Evolutionary conservation across 92 coral and sea anemone species (phyloP).

Genomic region (Bergia sp.): DNA sequence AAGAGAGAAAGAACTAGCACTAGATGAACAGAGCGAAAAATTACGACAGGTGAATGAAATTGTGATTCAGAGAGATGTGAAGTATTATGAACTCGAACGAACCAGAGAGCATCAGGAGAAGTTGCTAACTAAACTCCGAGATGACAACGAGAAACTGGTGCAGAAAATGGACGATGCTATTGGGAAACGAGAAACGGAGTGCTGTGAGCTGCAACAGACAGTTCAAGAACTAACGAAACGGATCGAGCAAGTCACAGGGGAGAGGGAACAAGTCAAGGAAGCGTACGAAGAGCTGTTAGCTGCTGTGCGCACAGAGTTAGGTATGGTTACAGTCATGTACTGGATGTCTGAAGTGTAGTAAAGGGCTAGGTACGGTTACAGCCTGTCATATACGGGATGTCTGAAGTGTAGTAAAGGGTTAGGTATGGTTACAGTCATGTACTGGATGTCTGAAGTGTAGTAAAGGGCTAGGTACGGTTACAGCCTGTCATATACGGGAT

Average conservation of each 20-base stretch:
- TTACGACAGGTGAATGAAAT: not conserved
- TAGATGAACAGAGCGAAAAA: not conserved
- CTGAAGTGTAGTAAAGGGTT: conserved; percentile 27
- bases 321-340: conserved; percentile 32
- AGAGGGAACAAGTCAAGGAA: conserved; percentile 58
- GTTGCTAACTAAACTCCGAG: not conserved
- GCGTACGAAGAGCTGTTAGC: conserved; percentile 74
- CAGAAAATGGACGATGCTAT: conserved; percentile 52
- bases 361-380: not conserved
- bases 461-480: too few species aligned
- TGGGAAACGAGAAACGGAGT: conserved; percentile 30
- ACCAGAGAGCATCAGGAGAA: not conserved
- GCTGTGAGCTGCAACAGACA: conserved; percentile 42
- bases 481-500: not conserved
- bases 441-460: not conserved
- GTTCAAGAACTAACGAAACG: conserved; percentile 48
- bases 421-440: conserved; percentile 40
- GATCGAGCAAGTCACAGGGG: conserved; percentile 49
- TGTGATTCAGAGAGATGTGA: conserved; percentile 29
- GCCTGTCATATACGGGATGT: not conserved
- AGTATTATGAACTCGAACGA: not conserved
- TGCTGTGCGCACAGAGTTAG: conserved; percentile 67
- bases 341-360: not conserved
- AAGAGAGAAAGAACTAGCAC: conserved; percentile 1
- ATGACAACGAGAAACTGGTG: conserved; percentile 55